These are phyloP conservation scores for Apamea sordens DNA, from an alignment of 2,888 invertebrate genomes.

Conservation along the genomic window DNA sequence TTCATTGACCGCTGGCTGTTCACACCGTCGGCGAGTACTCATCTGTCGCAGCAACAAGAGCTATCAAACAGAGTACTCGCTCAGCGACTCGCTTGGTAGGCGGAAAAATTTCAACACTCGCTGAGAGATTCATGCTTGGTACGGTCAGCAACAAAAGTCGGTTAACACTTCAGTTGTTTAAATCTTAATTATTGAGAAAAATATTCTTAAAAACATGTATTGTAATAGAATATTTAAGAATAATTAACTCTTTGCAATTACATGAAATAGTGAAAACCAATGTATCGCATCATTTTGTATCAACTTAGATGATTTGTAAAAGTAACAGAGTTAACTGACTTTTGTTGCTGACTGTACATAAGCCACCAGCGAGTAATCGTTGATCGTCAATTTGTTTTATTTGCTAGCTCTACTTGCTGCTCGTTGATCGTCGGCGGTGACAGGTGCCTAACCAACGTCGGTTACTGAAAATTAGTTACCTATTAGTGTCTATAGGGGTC, in stretches of 20 bases:
- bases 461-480: conserved; percentile 60
- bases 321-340: no score
- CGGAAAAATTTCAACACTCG: neutral
- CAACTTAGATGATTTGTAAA: no score
- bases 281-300: no score
- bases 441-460: neutral
- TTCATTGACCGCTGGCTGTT: neutral
- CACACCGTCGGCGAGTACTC: neutral
- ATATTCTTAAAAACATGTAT: no score
- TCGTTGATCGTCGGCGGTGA: neutral
- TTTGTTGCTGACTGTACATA: no score
- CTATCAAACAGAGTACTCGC: neutral
- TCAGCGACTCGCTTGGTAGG: neutral
- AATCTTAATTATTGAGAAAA: no score
- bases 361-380: neutral
- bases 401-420: neutral
- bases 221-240: no score
- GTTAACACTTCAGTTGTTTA: no score
- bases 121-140: neutral
- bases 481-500: conserved; percentile 74
- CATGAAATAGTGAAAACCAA: no score
- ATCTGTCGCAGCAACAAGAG: neutral
- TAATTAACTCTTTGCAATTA: no score
- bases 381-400: neutral
- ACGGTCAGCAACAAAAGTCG: no score